Evolutionary conservation across 2,888 invertebrate species (phyloP).

Genomic region (Drosophila fungiperda): DNA sequence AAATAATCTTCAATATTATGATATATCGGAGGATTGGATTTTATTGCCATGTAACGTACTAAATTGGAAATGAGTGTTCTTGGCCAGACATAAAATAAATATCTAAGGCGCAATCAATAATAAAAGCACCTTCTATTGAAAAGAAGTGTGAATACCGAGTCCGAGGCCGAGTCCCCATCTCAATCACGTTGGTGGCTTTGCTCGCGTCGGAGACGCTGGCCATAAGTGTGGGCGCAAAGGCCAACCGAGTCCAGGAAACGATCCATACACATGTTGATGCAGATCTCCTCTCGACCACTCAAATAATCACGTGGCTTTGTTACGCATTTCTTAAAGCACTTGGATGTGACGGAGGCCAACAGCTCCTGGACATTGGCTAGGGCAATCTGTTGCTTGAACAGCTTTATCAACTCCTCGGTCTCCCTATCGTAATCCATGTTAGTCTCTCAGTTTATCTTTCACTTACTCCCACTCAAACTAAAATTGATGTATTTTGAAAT

Average conservation of each 20-base stretch:
- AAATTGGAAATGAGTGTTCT: not conserved
- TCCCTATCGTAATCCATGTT: conserved; percentile 5
- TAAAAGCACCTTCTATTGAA: not conserved
- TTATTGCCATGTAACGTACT: not conserved
- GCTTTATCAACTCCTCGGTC: conserved; percentile 89
- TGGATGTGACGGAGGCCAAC: conserved; percentile 86
- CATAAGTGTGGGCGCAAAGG: conserved; percentile 95
- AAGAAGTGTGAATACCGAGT: not conserved
- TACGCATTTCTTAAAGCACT: conserved; percentile 60
- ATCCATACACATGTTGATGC: conserved; percentile 99
- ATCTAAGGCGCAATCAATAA: not conserved
- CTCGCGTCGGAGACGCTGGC: conserved; percentile 93
- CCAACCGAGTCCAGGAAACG: conserved; percentile 98
- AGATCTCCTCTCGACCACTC: conserved; percentile 81
- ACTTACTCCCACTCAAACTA: not conserved
- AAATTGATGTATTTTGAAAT: conserved; percentile 8
- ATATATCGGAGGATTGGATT: not conserved
- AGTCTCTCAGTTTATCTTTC: not conserved
- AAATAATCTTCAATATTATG: not conserved
- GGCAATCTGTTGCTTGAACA: conserved; percentile 96
- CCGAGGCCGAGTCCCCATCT: not conserved
- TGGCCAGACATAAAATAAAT: not conserved
- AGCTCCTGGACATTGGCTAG: conserved; percentile 96
- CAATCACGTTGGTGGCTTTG: conserved; percentile 24
- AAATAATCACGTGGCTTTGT: conserved; percentile 32